Evolutionary conservation across 2,113 vertebrate species (phyloP).

Genomic region (Polypterus senegalus): DNA sequence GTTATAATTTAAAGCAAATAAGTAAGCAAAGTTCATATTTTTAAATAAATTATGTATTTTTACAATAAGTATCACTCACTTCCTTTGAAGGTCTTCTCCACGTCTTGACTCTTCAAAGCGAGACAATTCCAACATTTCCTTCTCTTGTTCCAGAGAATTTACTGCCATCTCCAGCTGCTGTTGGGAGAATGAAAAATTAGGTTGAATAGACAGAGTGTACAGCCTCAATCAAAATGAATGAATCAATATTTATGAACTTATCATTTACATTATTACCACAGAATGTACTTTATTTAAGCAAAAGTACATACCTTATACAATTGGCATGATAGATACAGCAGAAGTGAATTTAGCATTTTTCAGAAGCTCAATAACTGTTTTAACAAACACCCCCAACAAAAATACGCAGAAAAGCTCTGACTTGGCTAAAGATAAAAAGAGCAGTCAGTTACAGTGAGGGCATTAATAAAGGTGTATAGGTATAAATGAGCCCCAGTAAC

Average conservation of each 20-base stretch:
- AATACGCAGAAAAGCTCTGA: too few species aligned
- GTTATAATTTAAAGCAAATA: neutral
- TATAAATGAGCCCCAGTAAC: too few species aligned
- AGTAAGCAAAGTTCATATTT: neutral
- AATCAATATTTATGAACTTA: too few species aligned
- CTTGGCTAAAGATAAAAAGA: too few species aligned
- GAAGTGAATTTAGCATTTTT: neutral
- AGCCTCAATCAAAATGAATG: neutral
- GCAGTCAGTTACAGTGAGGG: too few species aligned
- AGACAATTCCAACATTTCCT: slow-evolving; percentile 25
- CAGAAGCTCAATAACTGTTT: too few species aligned
- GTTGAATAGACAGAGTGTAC: neutral
- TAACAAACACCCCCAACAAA: too few species aligned
- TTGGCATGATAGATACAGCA: neutral
- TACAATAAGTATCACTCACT: slow-evolving; percentile 32
- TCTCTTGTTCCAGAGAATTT: slow-evolving; percentile 32
- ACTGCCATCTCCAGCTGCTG: slow-evolving; percentile 37
- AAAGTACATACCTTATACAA: neutral
- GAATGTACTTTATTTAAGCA: neutral
- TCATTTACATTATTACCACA: neutral
- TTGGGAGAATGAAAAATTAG: neutral
- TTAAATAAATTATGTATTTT: neutral
- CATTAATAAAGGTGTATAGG: too few species aligned
- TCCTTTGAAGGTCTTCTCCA: slow-evolving; percentile 36
- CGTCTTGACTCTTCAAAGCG: slow-evolving; percentile 31